Percentiles rank a stretch among this genome's conserved stretches.
These are phyloP conservation scores for Drosophila suboccidentalis DNA, from an alignment of 2,888 invertebrate species.

Conservation along the genomic window DNA sequence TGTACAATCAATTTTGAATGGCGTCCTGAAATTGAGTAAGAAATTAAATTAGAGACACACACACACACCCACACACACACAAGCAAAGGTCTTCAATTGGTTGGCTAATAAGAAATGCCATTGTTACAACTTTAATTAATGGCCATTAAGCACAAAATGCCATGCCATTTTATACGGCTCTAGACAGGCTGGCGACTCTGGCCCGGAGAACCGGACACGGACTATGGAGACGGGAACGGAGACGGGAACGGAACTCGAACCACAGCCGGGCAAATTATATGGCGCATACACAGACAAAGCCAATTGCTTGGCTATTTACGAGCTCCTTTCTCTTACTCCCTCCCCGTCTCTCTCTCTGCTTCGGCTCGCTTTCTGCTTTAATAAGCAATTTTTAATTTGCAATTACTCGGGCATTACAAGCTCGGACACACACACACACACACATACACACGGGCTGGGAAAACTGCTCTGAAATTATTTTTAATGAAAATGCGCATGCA, in stretches of 20 bases:
- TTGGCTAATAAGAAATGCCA: slow-evolving; percentile 69
- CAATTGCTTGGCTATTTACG: slow-evolving; percentile 63
- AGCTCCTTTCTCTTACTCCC: slow-evolving; percentile 4
- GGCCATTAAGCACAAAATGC: slow-evolving; percentile 67
- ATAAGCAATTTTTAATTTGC: slow-evolving; percentile 82
- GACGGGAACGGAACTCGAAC: slow-evolving; percentile 25
- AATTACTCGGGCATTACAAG: slow-evolving; percentile 69
- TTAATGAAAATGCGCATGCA: slow-evolving; percentile 72
- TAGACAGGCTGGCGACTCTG: slow-evolving; percentile 49
- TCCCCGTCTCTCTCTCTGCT: not conserved
- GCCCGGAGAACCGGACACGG: slow-evolving; percentile 14
- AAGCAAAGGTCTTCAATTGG: slow-evolving; percentile 25
- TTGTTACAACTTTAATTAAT: slow-evolving; percentile 77
- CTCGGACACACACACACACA: slow-evolving; percentile 7
- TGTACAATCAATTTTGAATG: slow-evolving; percentile 48
- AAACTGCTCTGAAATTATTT: slow-evolving; percentile 61
- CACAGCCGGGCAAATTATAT: slow-evolving; percentile 48
- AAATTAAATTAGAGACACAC: slow-evolving; percentile 57
- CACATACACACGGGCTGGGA: not conserved
- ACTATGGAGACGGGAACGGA: slow-evolving; percentile 21
- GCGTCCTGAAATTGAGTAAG: slow-evolving; percentile 63
- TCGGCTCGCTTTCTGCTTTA: slow-evolving; percentile 68
- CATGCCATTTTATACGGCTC: slow-evolving; percentile 57
- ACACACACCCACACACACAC: not conserved
- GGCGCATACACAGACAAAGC: slow-evolving; percentile 28